Conservation (phyloP, 2,113 vertebrate genomes). For the Machaerirhynchus nigripectus region DNA sequence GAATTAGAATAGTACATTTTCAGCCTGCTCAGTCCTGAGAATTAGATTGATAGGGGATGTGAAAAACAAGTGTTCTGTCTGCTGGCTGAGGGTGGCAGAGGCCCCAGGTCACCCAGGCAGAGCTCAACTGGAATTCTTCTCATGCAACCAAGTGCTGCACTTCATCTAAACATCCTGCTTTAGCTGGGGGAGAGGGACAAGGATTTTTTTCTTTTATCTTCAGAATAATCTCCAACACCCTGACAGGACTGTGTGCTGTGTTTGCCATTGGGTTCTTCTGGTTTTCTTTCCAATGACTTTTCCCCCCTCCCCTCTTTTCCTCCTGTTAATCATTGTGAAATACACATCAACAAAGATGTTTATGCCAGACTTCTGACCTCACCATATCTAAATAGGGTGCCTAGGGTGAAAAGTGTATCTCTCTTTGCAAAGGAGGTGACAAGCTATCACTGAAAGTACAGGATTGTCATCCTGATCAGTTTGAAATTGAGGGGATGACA, state of each 20-base stretch:
- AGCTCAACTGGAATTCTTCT: neutral
- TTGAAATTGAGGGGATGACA: neutral
- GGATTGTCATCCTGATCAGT: neutral
- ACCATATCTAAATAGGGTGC: neutral
- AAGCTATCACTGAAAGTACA: neutral
- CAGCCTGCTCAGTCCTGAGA: neutral
- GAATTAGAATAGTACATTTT: neutral
- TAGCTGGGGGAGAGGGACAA: neutral
- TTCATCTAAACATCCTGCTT: neutral
- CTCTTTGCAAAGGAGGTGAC: neutral
- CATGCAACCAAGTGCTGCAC: neutral
- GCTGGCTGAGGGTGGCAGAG: neutral
- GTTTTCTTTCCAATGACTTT: neutral
- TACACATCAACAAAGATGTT: neutral
- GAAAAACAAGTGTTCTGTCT: neutral
- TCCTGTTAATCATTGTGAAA: neutral
- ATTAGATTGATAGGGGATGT: neutral
- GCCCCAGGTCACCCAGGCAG: fast-evolving
- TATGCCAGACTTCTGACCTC: neutral
- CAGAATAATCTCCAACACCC: neutral
- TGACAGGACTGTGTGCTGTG: neutral
- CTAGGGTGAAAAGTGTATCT: neutral
- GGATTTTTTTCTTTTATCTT: neutral
- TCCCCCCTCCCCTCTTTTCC: neutral
- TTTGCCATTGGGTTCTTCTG: neutral